Conservation (phyloP, 1,140 invertebrate genomes). For the Akabosia matsudoensis region DNA sequence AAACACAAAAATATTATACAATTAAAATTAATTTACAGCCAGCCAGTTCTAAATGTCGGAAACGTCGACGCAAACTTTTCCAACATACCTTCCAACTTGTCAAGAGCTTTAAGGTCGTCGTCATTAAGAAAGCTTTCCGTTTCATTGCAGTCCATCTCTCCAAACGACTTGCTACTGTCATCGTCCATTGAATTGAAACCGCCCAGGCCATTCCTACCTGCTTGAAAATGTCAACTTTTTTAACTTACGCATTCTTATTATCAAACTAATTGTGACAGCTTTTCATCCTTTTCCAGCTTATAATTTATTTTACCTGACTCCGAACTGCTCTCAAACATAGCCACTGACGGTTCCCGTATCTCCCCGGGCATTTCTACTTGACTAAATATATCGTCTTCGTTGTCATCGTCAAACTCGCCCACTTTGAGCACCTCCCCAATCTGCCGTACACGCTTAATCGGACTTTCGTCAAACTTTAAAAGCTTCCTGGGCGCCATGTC, state of each 20-base stretch:
- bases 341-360: background rate
- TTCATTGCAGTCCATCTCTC: background rate
- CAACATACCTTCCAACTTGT: background rate
- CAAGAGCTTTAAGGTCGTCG: background rate
- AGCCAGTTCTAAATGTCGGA: too few species aligned
- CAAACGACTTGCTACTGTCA: background rate
- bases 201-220: background rate
- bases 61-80: too few species aligned
- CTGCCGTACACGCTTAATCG: background rate
- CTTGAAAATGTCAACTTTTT: background rate
- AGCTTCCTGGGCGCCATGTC: background rate
- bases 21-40: too few species aligned
- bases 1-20: too few species aligned
- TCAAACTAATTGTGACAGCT: background rate
- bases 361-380: slow-evolving; percentile 24
- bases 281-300: background rate
- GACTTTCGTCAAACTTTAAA: slow-evolving; percentile 7
- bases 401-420: slow-evolving; percentile 29
- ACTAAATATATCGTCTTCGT: slow-evolving; percentile 21
- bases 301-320: background rate
- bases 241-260: background rate
- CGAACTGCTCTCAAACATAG: background rate
- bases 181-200: background rate
- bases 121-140: background rate
- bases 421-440: background rate